Evolutionary conservation across 2,113 vertebrate species (phyloP).

Genomic region (Petrocephalus microphthalmus): DNA sequence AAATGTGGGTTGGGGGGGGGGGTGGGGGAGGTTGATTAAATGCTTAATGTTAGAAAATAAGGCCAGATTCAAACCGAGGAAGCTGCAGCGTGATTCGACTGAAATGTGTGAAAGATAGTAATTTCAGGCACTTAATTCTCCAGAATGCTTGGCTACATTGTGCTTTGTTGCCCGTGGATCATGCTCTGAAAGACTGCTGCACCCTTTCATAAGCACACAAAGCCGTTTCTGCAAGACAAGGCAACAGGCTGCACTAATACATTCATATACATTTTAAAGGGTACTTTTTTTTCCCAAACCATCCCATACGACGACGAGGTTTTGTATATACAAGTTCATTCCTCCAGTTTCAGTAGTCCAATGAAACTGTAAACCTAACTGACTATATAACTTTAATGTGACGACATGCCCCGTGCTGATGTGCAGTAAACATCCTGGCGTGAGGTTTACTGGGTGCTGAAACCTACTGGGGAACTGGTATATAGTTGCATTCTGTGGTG

Average conservation of each 20-base stretch:
- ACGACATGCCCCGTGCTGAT: not conserved
- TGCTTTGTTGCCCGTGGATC: slow-evolving; percentile 47
- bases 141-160: slow-evolving; percentile 63
- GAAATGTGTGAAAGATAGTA: slow-evolving; percentile 34
- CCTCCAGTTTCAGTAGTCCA: not conserved
- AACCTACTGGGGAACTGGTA: not conserved
- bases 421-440: not conserved
- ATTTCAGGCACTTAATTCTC: slow-evolving; percentile 70
- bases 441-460: not conserved
- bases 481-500: not conserved
- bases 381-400: not conserved
- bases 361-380: not conserved
- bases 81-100: not conserved
- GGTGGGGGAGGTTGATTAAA: not conserved
- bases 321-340: slow-evolving; percentile 33
- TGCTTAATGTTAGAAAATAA: slow-evolving; percentile 6
- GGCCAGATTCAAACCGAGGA: not conserved
- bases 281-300: slow-evolving; percentile 45
- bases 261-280: slow-evolving; percentile 61
- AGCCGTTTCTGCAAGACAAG: slow-evolving; percentile 43
- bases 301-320: slow-evolving; percentile 46
- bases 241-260: slow-evolving; percentile 44
- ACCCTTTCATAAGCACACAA: slow-evolving; percentile 34
- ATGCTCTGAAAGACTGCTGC: slow-evolving; percentile 42
- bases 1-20: not conserved